phyloP scores from a whole-genome alignment of 2,888 invertebrate species.

The Coenonympha arcania region DNA sequence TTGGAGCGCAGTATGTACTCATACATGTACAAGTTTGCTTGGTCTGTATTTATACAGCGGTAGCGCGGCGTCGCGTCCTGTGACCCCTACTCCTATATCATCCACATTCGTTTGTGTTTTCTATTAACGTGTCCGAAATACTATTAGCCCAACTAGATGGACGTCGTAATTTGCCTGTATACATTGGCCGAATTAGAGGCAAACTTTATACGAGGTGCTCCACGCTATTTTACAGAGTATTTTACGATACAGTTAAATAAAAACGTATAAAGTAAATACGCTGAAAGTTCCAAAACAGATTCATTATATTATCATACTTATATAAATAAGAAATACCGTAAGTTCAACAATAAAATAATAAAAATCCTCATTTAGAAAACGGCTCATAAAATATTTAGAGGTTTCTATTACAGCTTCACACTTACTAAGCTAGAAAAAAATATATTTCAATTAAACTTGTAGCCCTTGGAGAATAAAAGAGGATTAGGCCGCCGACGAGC shows the following conservation, averaged over 20 bases:
- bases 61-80: constrained; percentile 21
- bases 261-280: no score
- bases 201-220: constrained; percentile 32
- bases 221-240: constrained; percentile 21
- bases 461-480: constrained; percentile 19
- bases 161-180: constrained; percentile 58
- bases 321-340: no score
- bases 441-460: constrained; percentile 21
- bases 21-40: constrained; percentile 38
- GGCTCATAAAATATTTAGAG: constrained; percentile 11
- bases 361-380: constrained; percentile 6
- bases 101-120: constrained; percentile 58
- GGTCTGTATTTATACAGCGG: constrained; percentile 37
- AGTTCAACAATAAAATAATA: background rate
- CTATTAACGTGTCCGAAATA: constrained; percentile 61
- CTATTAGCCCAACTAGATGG: constrained; percentile 58
- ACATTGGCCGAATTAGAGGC: constrained; percentile 48
- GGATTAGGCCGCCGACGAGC: constrained; percentile 11
- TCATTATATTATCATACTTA: no score
- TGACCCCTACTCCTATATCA: constrained; percentile 27
- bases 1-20: constrained; percentile 49
- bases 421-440: constrained; percentile 18
- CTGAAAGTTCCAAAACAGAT: no score
- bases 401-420: constrained; percentile 18
- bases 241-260: background rate